phyloP scores from a whole-genome alignment of 2,888 invertebrate genomes.

The Watsonalla binaria region DNA sequence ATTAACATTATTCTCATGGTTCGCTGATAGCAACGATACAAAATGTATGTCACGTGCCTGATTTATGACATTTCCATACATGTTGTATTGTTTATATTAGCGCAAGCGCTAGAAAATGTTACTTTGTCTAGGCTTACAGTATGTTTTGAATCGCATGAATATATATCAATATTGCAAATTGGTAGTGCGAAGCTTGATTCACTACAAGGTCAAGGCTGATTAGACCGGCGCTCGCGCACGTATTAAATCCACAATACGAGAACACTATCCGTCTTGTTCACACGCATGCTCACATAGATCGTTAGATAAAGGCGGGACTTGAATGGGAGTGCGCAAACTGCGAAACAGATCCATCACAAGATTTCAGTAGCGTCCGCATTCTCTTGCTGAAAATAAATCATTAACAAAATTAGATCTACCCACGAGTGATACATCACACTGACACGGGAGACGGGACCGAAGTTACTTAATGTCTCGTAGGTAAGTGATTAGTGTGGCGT shows the following conservation, averaged over 20 bases:
- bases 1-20: no score
- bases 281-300: constrained; percentile 20
- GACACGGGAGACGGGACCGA: constrained; percentile 18
- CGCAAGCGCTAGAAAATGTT: background rate
- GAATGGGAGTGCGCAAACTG: constrained; percentile 28
- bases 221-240: constrained; percentile 41
- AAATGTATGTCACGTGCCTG: no score
- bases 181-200: constrained; percentile 47
- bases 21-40: no score
- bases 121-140: constrained; percentile 6
- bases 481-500: constrained; percentile 13
- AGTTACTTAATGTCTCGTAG: constrained; percentile 14
- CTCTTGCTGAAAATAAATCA: constrained; percentile 63
- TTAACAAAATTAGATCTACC: constrained; percentile 43
- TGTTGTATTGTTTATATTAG: no score
- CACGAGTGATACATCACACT: constrained; percentile 28
- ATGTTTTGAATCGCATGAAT: constrained; percentile 11
- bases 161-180: constrained; percentile 41
- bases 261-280: constrained; percentile 39
- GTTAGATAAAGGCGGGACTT: constrained; percentile 31
- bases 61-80: no score
- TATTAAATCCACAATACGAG: constrained; percentile 17
- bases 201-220: constrained; percentile 68
- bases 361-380: constrained; percentile 58
- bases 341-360: constrained; percentile 49